Conservation (phyloP, 1,140 invertebrate species). For the Drosophila aff. region DNA sequence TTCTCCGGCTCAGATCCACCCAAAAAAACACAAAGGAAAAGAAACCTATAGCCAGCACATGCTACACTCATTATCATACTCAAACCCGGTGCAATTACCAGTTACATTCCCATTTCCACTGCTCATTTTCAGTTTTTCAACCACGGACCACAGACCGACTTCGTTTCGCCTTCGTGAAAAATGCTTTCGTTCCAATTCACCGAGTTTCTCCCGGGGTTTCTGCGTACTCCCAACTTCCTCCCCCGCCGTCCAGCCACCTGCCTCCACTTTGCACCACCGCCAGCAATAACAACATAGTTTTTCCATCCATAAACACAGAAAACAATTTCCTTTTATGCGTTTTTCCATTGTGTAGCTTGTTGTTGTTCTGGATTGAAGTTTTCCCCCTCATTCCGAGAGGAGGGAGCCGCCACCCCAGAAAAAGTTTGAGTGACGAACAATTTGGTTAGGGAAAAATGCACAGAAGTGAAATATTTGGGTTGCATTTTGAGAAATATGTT, state of each 20-base stretch:
- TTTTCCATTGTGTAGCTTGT: slow-evolving; percentile 38
- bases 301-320: slow-evolving; percentile 53
- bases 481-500: neutral
- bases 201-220: slow-evolving; percentile 35
- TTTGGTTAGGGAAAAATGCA: slow-evolving; percentile 10
- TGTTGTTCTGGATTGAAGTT: slow-evolving; percentile 27
- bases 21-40: neutral
- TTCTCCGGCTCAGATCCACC: neutral
- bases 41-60: slow-evolving; percentile 37
- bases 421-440: neutral
- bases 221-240: neutral
- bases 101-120: slow-evolving; percentile 50
- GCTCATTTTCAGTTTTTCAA: slow-evolving; percentile 24
- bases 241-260: slow-evolving; percentile 20
- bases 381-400: slow-evolving; percentile 4
- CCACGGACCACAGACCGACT: slow-evolving; percentile 34
- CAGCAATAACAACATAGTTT: slow-evolving; percentile 38
- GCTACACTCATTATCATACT: slow-evolving; percentile 37
- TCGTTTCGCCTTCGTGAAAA: slow-evolving; percentile 27
- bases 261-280: slow-evolving; percentile 42
- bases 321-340: slow-evolving; percentile 72
- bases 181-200: slow-evolving; percentile 65
- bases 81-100: slow-evolving; percentile 41
- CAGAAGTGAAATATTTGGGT: neutral
- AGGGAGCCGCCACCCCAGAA: slow-evolving; percentile 1